phyloP scores from a whole-genome alignment of 2,888 invertebrate genomes.

The Yponomeuta plumbellus region DNA sequence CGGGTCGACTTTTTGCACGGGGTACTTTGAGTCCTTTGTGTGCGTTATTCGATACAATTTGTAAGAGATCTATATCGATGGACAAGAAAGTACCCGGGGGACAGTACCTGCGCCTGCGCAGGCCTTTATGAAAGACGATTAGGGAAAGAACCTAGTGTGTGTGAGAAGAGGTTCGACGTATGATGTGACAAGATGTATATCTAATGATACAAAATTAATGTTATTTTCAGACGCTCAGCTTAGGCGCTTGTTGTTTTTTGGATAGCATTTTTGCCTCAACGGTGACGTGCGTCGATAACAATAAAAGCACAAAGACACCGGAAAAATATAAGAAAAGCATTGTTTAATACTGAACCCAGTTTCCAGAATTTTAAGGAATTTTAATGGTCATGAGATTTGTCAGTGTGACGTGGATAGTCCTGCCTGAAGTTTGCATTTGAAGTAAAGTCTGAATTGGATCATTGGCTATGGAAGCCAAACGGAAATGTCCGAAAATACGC shows the following conservation, averaged over 20 bases:
- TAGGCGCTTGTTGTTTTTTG: neutral
- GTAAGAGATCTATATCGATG: no score
- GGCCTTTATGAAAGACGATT: no score
- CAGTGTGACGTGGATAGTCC: neutral
- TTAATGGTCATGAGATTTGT: neutral
- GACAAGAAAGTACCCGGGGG: no score
- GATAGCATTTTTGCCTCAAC: neutral
- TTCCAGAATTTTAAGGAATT: neutral
- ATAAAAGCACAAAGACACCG: neutral
- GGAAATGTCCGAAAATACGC: conserved; percentile 72
- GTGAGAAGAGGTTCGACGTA: neutral
- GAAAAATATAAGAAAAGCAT: neutral
- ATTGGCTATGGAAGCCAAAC: conserved; percentile 53
- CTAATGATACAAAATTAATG: neutral
- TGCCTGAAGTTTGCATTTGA: conserved; percentile 7
- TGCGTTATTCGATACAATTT: no score
- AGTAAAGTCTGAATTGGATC: conserved; percentile 67
- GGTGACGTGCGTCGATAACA: neutral
- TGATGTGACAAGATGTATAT: neutral
- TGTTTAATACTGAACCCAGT: neutral
- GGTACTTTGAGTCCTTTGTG: no score
- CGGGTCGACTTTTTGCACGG: no score
- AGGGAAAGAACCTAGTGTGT: neutral
- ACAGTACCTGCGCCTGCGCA: no score
- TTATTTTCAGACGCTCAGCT: neutral